Base-by-base conservation (phyloP, 2,888 invertebrate genomes). In the Pyralis farinalis region DNA sequence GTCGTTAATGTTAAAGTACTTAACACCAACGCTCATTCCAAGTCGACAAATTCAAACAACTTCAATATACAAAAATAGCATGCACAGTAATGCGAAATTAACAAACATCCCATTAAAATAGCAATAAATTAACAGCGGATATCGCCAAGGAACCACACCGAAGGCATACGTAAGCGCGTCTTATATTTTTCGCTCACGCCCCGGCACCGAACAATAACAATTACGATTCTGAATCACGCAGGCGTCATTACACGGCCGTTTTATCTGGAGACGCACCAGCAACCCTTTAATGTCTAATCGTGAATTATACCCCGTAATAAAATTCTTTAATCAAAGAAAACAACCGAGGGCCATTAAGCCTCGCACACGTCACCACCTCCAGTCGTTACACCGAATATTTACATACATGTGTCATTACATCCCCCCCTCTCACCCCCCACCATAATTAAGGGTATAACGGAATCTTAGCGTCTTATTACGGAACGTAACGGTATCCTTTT, bases 301-400 rank as follows among this genome's bases (percentile, higher is more conserved):
- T 87, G 87, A 88, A 86, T 86, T 88, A 88, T 88, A 79, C 64
- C 65, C 79, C 59, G 80, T 84, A 87, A 87, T 88, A 88, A 88
- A 88, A 88, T 87, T 88, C 88, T 88, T 88, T 88, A 88, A 88
- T 88, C 88, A 88, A 88, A 87, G 88, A 88, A 86, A 85, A 87
- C 85, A 87, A 84, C 87, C 80, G 70, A 74, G 83, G 63, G 58
- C 69, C 86, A 83, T 86, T 87, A 84, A 77, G 74, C 73, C 75
- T 71, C 66, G 80, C 80, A 81, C 81, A 81, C 80, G 83, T 84
- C 84, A 81, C 82, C 84, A 85, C 87, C 86, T 86, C 60, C 60
- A 71, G 83, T 78, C 82, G 81, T 85, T 85, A 80, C 78, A 68
- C 62, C 66, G 80, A 78, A 85, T 87, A 88, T 87, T 88, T 88